Evolutionary conservation across 1,140 invertebrate genomes (phyloP), one percentile per base, ranked within the genome.

Genomic region (Leptinotarsa lineolata): DNA sequence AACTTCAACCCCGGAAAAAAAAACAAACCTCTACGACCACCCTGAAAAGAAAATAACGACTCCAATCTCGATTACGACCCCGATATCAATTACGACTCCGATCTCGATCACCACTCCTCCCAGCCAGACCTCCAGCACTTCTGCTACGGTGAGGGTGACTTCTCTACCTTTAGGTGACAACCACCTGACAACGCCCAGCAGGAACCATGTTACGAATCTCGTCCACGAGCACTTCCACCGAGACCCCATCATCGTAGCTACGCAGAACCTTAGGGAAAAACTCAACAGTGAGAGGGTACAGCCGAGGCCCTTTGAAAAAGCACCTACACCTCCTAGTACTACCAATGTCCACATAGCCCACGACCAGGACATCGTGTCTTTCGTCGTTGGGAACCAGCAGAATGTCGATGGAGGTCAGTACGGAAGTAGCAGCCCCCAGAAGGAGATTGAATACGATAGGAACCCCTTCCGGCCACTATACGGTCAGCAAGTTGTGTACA

Each of bases 341-440:
- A 90, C 88, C 70, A 90, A 89, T 60, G 87, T 91, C 54, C 87
- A 89, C 48, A 88, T 91, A 48, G 87, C 88, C 0, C 89, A 88
- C 1, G 88, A 88, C 65, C 89, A 90, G 75, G 87, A 90, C 69
- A 89, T 88, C 1, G 89, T 90, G 5, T 88, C 89, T 0, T 90
- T 91, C 77, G 88, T 91, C 6, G 82, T 90, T 3, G 89, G 89
- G 1, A 89, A 90, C 69, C 85, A 88, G 59, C 89, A 90, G 70
- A 89, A 88, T 67, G 88, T 90, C 24, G 86, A 86, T 54, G 86
- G 85, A 18, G 80, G 82, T n/a, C 85, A 86, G 69, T 88, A 86
- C 69, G 84, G 83, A 0, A 86, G 85, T 1, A 84, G 83, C 5
- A 81, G 85, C 0, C 73, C 85, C 13, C 48, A 54, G 48, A 84